Base-by-base conservation (phyloP, 2,888 invertebrate genomes). In the Meloe dianella region DNA sequence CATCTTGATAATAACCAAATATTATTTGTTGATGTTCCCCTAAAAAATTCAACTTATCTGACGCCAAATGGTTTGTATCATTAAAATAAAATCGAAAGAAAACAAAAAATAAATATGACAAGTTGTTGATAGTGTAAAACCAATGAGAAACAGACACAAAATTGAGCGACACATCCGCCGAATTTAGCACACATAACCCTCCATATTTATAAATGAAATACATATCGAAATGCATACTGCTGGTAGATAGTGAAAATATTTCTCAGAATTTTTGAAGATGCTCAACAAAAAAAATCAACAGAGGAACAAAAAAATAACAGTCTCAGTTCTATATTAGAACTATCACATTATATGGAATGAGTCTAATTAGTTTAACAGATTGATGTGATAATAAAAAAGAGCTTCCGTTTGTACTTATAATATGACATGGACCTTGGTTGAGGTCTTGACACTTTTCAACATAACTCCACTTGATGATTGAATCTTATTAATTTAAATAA, bases 311-410 rank as follows among this genome's bases (percentile, higher is more conserved):
- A n/a, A 27, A 8, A 17, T 10, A 38, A 24, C 24, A 60, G n/a
- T 8, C 22, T 14, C 24, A 38, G 14, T 64, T 61, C 51, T 62
- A 67, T 35, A 64, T 67, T 64, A 64, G 58, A 60, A 47, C 14
- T 61, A 41, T 41, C 41, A 35, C 60, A 35, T 61, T 60, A 9
- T n/a, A 9, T 24, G n/a, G 30, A 58, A 58, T 35, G 32, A 30
- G 9, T 41, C 17, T 60, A 41, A 60, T 60, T 60, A 60, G n/a
- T 60, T 35, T 24, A 60, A 1, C 60, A 60, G 60, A 60, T 60
- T 60, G 38, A 38, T 22, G 32, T 60, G 60, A 60, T 60, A 60
- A 38, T 66, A 64, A 30, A 63, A 64, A 57, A 60, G 51, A 60
- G 30, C 61, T 67, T 67, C 64, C 67, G 67, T 58, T 66, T 60